These are phyloP conservation scores for Suricata suricatta DNA, from an alignment of 2,113 vertebrate species.

Conservation along the genomic window DNA sequence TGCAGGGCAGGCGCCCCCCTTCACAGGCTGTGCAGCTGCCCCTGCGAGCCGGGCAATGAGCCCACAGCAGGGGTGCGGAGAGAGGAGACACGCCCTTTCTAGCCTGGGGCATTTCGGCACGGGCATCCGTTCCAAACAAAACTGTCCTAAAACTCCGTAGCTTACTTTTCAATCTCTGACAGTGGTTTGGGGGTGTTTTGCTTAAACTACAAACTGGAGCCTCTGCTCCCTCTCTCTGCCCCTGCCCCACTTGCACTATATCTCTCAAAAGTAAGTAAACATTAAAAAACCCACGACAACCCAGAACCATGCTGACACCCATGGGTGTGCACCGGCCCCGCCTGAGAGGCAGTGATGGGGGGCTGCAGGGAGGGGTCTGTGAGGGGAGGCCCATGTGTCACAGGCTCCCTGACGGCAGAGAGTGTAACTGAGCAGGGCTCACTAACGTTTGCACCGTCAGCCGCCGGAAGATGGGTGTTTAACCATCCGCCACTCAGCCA, in stretches of 20 bases:
- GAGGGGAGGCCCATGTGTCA: fast-evolving
- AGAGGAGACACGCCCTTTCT: not conserved
- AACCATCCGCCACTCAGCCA: not conserved
- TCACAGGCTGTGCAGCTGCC: not conserved
- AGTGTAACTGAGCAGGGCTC: not conserved
- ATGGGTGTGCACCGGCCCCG: not conserved
- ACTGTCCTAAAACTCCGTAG: fast-evolving
- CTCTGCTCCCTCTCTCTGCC: too few relatives aligned
- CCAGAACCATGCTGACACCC: fast-evolving
- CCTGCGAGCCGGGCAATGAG: not conserved
- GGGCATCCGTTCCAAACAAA: fast-evolving
- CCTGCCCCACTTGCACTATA: too few relatives aligned
- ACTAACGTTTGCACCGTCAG: not conserved
- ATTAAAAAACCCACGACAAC: too few relatives aligned
- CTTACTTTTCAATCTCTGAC: not conserved
- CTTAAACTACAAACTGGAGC: not conserved
- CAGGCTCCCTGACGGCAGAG: not conserved
- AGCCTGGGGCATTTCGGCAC: not conserved
- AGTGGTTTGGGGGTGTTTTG: too few relatives aligned
- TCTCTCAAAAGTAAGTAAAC: too few relatives aligned
- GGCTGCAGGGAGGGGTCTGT: not conserved
- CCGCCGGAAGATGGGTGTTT: not conserved
- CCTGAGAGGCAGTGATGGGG: fast-evolving
- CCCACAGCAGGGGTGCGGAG: not conserved
- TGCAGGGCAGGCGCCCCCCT: not conserved